A percentile compares a stretch with the other conserved stretches of the same genome.
phyloP scores from a whole-genome alignment of 2,113 vertebrate genomes.

The Hoplias malabaricus region DNA sequence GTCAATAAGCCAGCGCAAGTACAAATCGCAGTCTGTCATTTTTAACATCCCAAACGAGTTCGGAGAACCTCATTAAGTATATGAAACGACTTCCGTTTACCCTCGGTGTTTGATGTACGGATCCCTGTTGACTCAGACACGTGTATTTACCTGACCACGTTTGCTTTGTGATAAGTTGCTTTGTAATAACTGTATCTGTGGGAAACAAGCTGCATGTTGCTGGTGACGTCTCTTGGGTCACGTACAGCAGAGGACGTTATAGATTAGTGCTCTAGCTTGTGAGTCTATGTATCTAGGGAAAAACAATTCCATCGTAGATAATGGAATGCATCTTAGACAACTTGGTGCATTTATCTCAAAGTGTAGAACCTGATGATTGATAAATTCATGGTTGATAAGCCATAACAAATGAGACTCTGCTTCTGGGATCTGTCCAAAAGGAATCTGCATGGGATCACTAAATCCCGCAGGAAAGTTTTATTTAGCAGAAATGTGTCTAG shows the following conservation, averaged over 20 bases:
- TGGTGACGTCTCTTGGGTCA: background rate
- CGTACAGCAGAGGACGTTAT: background rate
- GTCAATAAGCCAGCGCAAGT: background rate
- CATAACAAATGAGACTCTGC: background rate
- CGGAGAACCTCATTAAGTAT: constrained; percentile 23
- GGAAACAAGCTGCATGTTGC: background rate
- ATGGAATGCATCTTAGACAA: too few relatives aligned
- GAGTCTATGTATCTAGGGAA: background rate
- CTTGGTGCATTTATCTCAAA: background rate
- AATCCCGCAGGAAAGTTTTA: background rate
- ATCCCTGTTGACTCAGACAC: constrained; percentile 31
- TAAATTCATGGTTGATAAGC: too few relatives aligned
- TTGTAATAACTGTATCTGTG: constrained; percentile 19
- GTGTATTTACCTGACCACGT: constrained; percentile 17
- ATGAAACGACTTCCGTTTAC: constrained; percentile 6
- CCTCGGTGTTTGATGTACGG: constrained; percentile 38
- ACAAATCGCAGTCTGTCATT: background rate
- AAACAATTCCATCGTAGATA: background rate
- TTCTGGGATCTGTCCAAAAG: background rate
- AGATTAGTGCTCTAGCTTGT: background rate
- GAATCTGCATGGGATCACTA: background rate
- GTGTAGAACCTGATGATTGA: background rate
- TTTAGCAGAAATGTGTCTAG: background rate
- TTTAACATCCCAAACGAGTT: background rate
- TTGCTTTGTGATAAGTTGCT: constrained; percentile 35